A percentile compares a stretch with the other conserved stretches of the same genome.
Conservation (phyloP, 2,797 vertebrate species). For the Cuculus canorus region DNA sequence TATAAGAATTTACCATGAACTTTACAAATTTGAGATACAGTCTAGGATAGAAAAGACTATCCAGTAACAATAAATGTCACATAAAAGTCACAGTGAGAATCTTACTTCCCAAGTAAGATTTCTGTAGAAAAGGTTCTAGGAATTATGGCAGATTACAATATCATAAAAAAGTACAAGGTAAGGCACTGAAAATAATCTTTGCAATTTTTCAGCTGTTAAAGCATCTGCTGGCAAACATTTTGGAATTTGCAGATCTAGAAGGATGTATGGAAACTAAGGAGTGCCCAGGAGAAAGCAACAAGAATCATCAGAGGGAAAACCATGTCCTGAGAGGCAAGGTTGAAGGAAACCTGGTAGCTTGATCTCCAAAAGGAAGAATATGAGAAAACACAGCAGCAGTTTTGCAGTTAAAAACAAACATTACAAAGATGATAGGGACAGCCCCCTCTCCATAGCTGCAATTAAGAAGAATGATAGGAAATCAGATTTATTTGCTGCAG, state of each 20-base stretch:
- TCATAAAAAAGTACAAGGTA: not conserved
- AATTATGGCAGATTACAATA: not conserved
- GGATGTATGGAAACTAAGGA: not conserved
- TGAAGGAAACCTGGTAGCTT: not conserved
- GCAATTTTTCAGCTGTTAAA: not conserved
- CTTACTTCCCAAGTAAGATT: not conserved
- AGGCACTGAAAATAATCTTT: not conserved
- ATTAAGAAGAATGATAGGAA: not conserved
- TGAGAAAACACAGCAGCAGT: not conserved
- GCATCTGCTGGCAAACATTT: not conserved
- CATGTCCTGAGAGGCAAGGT: not conserved
- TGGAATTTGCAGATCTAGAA: not conserved
- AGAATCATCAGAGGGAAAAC: not conserved
- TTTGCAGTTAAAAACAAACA: not conserved
- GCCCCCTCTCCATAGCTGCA: not conserved
- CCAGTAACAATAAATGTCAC: not conserved
- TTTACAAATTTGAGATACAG: not conserved
- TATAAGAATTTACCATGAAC: not conserved
- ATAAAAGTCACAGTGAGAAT: not conserved
- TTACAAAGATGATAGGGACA: not conserved
- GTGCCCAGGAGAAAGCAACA: not conserved
- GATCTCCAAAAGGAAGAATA: not conserved
- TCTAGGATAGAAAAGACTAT: not conserved
- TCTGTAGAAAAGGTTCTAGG: not conserved
- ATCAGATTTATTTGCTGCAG: not conserved